phyloP scores from a whole-genome alignment of 2,113 vertebrate species.

The Stegostoma tigrinum region DNA sequence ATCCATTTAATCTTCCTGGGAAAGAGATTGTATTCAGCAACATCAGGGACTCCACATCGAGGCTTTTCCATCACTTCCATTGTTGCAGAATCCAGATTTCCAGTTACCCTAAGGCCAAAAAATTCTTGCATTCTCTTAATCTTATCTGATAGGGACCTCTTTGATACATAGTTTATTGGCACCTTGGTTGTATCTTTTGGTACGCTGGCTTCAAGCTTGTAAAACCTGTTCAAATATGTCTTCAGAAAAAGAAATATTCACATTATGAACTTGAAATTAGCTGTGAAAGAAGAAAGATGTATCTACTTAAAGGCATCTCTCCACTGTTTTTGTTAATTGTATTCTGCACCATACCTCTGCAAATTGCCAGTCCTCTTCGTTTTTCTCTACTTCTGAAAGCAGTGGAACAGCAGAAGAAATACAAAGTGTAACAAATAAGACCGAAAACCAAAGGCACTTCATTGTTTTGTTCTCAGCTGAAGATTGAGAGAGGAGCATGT shows the following conservation, averaged over 20 bases:
- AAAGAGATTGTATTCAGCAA: constrained; percentile 53
- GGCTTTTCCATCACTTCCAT: constrained; percentile 54
- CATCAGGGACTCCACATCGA: constrained; percentile 60
- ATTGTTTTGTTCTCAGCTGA: neutral
- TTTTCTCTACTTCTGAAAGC: neutral
- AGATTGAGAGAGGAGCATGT: neutral
- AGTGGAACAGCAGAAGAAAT: neutral
- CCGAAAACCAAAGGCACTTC: neutral
- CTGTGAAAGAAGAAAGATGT: neutral
- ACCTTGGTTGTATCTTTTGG: neutral
- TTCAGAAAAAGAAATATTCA: neutral
- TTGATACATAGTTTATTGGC: neutral
- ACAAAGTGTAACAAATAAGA: neutral
- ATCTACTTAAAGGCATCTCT: neutral
- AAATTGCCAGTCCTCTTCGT: neutral
- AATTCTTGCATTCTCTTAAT: constrained; percentile 64
- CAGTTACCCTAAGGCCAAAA: constrained; percentile 58
- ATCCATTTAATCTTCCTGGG: constrained; percentile 51
- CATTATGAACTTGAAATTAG: neutral
- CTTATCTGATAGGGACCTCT: constrained; percentile 50
- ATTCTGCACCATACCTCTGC: neutral
- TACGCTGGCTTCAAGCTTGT: neutral
- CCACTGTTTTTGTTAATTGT: neutral
- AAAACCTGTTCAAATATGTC: neutral
- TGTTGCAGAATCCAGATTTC: constrained; percentile 51